Evolutionary conservation across 2,797 vertebrate species (phyloP).

Genomic region (Echeneis naucrates): DNA sequence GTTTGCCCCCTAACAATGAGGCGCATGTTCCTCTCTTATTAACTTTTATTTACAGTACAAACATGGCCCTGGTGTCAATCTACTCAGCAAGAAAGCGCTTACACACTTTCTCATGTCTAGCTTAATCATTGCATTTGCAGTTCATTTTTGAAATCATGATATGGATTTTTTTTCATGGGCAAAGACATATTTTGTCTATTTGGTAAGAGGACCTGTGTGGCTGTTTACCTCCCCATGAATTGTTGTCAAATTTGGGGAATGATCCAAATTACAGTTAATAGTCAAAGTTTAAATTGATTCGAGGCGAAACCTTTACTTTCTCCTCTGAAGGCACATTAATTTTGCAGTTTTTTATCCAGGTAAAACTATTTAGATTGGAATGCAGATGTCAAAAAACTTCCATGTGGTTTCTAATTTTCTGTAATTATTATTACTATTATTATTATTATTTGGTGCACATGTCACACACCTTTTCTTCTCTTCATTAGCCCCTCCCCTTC

Average conservation of each 20-base stretch:
- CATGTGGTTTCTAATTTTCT: background rate
- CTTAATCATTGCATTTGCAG: background rate
- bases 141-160: background rate
- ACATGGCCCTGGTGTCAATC: background rate
- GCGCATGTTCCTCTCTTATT: too few relatives aligned
- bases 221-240: conserved; percentile 16
- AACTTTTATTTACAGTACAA: background rate
- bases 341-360: background rate
- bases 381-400: background rate
- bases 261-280: conserved; percentile 50
- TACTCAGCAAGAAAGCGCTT: background rate
- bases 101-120: too few relatives aligned
- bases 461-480: conserved; percentile 43
- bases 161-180: conserved; percentile 1
- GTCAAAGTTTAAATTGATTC: conserved; percentile 31
- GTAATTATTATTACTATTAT: background rate
- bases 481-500: conserved; percentile 26
- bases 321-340: conserved; percentile 45
- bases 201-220: conserved; percentile 7
- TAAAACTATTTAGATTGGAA: background rate
- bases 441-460: conserved; percentile 17
- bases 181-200: conserved; percentile 13
- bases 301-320: conserved; percentile 34
- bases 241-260: conserved; percentile 41
- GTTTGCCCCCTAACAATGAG: background rate